Base-by-base conservation (phyloP, 2,797 vertebrate genomes). In the Notolepis coatsorum region DNA sequence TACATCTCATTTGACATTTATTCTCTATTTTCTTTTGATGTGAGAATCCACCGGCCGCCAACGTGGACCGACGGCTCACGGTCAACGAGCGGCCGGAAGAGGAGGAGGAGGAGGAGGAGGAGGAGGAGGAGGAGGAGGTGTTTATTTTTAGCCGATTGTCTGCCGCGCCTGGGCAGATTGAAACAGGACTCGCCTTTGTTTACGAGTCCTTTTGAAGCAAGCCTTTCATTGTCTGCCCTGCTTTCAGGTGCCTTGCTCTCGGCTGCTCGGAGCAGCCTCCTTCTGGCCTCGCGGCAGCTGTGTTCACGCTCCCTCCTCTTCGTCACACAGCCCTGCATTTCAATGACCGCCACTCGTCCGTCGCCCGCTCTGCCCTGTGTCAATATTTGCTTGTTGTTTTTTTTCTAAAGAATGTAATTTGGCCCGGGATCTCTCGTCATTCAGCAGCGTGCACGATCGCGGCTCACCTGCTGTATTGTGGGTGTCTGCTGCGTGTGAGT, bases 151-250 rank as follows among this genome's bases (percentile, higher is more conserved):
- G 89, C 77, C 77, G 81, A 89, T 89, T 86, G 88, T 90, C 75
- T 82, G 64, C n/a, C 65, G 43, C 70, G 68, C 59, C 4, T n/a
- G 61, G 50, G 71, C 84, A 84, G 83, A 89, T 87, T 90, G 82
- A 91, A 91, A 88, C 65, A 79, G 70, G 75, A 75, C 73, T 27
- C 28, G 61, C 86, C 77, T 92, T 93, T 93, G 92, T 93, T 90
- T 88, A 75, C 84, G 56, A 87, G 85, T 84, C 84, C 92, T 90
- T 92, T 93, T 94, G 92, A 94, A 91, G 90, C 90, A 90, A 89
- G 88, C 84, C 85, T 84, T n/a, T 90, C 81, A 90, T 89, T 90
- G 82, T 89, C 78, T 77, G 76, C 73, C 77, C 1, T 67, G 77
- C 88, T 93, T 93, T 91, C 86, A 90, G 81, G 79, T n/a, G 83